These are phyloP conservation scores for Oxygymnocypris stewartii DNA, from an alignment of 2,113 vertebrate genomes.

Conservation along the genomic window DNA sequence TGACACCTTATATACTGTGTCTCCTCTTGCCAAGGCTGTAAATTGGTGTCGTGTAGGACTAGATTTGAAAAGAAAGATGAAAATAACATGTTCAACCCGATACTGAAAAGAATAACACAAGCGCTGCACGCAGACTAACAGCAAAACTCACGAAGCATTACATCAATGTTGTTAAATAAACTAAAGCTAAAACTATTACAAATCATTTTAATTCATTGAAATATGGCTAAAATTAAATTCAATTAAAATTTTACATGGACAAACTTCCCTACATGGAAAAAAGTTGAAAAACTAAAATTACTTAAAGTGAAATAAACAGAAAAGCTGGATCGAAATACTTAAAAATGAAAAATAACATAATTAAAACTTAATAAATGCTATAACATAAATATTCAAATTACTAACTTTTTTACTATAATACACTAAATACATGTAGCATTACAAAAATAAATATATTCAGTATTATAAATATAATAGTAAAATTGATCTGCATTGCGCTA, in stretches of 20 bases:
- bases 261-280: neutral
- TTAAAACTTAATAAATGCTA: neutral
- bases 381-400: neutral
- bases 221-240: neutral
- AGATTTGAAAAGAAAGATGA: conserved; percentile 8
- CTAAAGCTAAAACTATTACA: neutral
- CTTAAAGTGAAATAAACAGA: neutral
- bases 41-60: conserved; percentile 63
- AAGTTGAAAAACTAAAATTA: too few species aligned
- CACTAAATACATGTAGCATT: neutral
- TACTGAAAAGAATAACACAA: conserved; percentile 6
- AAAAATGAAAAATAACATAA: neutral
- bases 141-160: neutral
- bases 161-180: neutral
- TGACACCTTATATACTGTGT: conserved; percentile 32
- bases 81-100: neutral
- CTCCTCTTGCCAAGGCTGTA: conserved; percentile 65
- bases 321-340: neutral
- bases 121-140: neutral
- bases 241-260: neutral
- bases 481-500: neutral
- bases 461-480: too few species aligned
- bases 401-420: neutral
- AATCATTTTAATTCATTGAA: neutral
- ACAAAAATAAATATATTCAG: too few species aligned